Percentiles rank a stretch among this genome's conserved stretches.
Evolutionary conservation across 2,888 invertebrate genomes (phyloP).

Genomic region (Agonum fuliginosum): DNA sequence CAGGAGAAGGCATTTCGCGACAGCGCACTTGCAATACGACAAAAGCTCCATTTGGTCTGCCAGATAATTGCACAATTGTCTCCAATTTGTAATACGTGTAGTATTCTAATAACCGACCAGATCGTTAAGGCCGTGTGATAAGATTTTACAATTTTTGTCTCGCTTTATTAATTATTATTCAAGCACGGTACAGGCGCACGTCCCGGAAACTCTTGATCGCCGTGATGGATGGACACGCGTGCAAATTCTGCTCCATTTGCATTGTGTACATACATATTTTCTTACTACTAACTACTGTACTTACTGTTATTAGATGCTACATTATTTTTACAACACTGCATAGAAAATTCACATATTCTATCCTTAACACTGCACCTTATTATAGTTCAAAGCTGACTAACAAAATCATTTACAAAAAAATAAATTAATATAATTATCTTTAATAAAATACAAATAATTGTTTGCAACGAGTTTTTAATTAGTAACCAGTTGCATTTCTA

Average conservation of each 20-base stretch:
- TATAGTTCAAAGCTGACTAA: too few species aligned
- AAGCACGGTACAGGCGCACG: conserved; percentile 26
- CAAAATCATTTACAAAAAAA: too few species aligned
- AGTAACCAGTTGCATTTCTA: too few species aligned
- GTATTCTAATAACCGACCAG: conserved; percentile 47
- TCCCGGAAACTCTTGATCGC: conserved; percentile 29
- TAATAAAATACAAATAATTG: too few species aligned
- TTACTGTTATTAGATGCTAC: neutral
- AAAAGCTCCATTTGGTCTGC: conserved; percentile 50
- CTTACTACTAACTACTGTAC: neutral
- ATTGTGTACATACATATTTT: neutral
- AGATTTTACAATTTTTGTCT: conserved; percentile 44
- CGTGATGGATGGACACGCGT: neutral
- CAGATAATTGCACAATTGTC: conserved; percentile 53
- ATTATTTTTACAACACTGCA: neutral
- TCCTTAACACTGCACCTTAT: too few species aligned
- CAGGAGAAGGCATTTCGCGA: conserved; percentile 55
- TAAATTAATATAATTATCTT: too few species aligned
- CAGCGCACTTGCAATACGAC: conserved; percentile 37
- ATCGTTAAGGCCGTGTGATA: conserved; percentile 44
- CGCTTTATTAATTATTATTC: conserved; percentile 52
- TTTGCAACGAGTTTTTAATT: too few species aligned
- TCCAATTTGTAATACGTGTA: conserved; percentile 51
- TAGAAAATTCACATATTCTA: too few species aligned
- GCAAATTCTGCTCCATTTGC: conserved; percentile 14